phyloP scores from a whole-genome alignment of 2,797 vertebrate species.

The Tokudaia muenninki region DNA sequence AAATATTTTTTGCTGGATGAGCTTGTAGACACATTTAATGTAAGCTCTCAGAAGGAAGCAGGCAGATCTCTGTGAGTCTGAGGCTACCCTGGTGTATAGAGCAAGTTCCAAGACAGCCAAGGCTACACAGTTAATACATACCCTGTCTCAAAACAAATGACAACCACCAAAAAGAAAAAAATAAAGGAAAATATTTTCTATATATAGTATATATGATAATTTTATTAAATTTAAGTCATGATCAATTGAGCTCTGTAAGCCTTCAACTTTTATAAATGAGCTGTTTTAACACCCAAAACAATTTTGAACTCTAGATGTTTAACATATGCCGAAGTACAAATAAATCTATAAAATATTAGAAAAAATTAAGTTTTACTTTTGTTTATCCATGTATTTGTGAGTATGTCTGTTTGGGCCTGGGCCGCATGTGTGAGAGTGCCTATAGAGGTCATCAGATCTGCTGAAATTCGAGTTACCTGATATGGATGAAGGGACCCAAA shows the following conservation, averaged over 20 bases:
- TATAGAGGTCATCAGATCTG: not conserved
- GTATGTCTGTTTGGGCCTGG: not conserved
- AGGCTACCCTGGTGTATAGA: not conserved
- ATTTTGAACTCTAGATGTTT: constrained; percentile 2
- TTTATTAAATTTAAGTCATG: constrained; percentile 35
- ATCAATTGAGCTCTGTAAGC: not conserved
- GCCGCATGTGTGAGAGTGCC: too few species aligned
- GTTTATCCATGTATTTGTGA: not conserved
- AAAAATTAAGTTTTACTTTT: not conserved
- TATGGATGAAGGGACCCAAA: not conserved
- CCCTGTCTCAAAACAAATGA: not conserved
- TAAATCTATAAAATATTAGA: not conserved
- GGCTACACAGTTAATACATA: not conserved
- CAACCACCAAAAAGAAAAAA: not conserved
- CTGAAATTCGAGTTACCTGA: not conserved
- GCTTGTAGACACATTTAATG: not conserved
- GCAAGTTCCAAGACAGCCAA: not conserved
- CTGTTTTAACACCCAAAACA: not conserved
- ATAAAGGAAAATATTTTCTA: not conserved
- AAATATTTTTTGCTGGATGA: not conserved
- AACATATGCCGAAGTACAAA: not conserved
- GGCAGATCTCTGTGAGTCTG: too few species aligned
- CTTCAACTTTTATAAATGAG: constrained; percentile 20
- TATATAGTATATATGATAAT: not conserved
- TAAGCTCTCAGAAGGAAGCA: not conserved